Evolutionary conservation across 2,113 vertebrate genomes (phyloP).

Genomic region (Solea solea): DNA sequence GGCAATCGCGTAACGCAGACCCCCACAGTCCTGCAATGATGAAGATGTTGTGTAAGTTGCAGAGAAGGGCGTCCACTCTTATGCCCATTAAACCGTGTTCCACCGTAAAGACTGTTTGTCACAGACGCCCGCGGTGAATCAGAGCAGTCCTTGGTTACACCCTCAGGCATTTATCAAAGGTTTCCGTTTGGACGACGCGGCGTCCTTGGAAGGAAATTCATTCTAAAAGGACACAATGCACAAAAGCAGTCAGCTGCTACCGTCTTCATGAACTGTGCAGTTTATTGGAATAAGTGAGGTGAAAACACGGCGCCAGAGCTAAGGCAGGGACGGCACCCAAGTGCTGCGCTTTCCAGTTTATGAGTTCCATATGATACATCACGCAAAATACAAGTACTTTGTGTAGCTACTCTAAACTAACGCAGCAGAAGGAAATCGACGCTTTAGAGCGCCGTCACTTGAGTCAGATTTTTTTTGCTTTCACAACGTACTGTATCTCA

Average conservation of each 20-base stretch:
- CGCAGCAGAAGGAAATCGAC: neutral
- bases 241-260: constrained; percentile 27
- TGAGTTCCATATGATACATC: too few relatives aligned
- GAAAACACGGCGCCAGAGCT: neutral
- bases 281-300: neutral
- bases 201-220: constrained; percentile 53
- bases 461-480: neutral
- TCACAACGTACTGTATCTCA: neutral
- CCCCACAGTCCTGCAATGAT: constrained; percentile 36
- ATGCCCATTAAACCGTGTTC: constrained; percentile 57
- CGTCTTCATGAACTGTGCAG: neutral
- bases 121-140: constrained; percentile 48
- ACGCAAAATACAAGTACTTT: too few relatives aligned
- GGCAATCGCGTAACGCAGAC: neutral
- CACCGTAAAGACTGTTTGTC: constrained; percentile 54
- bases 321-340: neutral
- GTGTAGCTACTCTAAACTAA: neutral
- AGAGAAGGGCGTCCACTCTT: constrained; percentile 56
- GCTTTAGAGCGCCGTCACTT: neutral
- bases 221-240: constrained; percentile 32
- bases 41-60: constrained; percentile 51
- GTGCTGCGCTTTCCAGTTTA: too few relatives aligned
- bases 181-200: constrained; percentile 20
- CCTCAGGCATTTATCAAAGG: constrained; percentile 62
- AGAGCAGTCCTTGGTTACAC: constrained; percentile 44